Conservation (phyloP, 2,888 invertebrate species). For the Thymelicus sylvestris region DNA sequence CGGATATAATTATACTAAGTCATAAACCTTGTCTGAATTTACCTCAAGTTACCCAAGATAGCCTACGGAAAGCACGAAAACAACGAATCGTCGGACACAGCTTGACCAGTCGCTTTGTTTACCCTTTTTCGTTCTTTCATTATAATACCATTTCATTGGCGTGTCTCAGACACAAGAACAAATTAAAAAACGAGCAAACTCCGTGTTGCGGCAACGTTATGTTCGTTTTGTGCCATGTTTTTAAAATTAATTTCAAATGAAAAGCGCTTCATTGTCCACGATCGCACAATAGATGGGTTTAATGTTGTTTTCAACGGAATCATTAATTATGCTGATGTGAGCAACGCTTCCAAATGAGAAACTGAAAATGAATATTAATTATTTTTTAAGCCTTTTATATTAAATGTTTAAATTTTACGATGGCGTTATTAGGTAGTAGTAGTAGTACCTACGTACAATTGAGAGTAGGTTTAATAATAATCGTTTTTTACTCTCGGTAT, state of each 20-base stretch:
- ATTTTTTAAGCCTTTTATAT: background rate
- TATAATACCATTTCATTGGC: conserved; percentile 1
- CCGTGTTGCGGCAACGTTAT: conserved; percentile 6
- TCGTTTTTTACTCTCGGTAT: too few relatives aligned
- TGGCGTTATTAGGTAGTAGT: too few relatives aligned
- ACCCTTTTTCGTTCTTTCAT: background rate
- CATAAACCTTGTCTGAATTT: too few relatives aligned
- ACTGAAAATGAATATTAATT: conserved; percentile 5
- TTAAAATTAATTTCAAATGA: conserved; percentile 20
- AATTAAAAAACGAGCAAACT: conserved; percentile 1
- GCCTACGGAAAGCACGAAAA: too few relatives aligned
- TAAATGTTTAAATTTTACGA: background rate
- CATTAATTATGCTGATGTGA: conserved; percentile 18
- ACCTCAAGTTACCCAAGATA: too few relatives aligned
- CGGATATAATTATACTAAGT: too few relatives aligned
- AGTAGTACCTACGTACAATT: too few relatives aligned
- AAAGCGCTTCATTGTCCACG: conserved; percentile 10
- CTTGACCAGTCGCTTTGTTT: too few relatives aligned
- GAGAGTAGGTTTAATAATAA: too few relatives aligned
- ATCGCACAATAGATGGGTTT: conserved; percentile 17
- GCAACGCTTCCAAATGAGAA: background rate
- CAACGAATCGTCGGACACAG: too few relatives aligned
- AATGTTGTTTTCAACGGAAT: conserved; percentile 15
- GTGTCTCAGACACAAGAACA: conserved; percentile 1
- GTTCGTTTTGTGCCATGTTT: conserved; percentile 7